phyloP scores from a whole-genome alignment of 2,797 vertebrate species.

The Aeoliscus strigatus region DNA sequence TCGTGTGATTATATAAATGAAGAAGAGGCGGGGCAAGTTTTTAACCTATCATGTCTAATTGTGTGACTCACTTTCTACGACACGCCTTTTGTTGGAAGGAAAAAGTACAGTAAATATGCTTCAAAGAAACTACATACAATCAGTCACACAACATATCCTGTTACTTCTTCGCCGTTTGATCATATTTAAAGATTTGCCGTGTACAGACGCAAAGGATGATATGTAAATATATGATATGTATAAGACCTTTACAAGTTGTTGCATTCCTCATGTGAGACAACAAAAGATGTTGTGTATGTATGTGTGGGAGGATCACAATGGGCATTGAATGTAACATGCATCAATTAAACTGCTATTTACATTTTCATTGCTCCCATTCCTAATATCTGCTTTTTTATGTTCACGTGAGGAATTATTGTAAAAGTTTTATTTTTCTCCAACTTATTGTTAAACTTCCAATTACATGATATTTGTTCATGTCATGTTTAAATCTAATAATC shows the following conservation, averaged over 20 bases:
- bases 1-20: slow-evolving; percentile 63
- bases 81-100: slow-evolving; percentile 67
- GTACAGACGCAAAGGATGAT: slow-evolving; percentile 81
- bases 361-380: slow-evolving; percentile 54
- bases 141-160: slow-evolving; percentile 61
- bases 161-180: slow-evolving; percentile 59
- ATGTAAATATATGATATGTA: slow-evolving; percentile 86
- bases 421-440: too few relatives aligned
- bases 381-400: slow-evolving; percentile 8
- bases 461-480: too few relatives aligned
- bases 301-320: slow-evolving; percentile 83
- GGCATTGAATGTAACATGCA: slow-evolving; percentile 93
- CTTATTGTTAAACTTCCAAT: too few relatives aligned
- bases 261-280: slow-evolving; percentile 74
- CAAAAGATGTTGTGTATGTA: slow-evolving; percentile 83
- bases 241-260: slow-evolving; percentile 75
- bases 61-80: slow-evolving; percentile 67
- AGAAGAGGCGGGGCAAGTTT: slow-evolving; percentile 51
- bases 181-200: slow-evolving; percentile 71
- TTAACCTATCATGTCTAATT: slow-evolving; percentile 61
- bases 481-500: too few relatives aligned
- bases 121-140: slow-evolving; percentile 64
- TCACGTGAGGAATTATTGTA: too few relatives aligned
- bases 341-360: slow-evolving; percentile 91
- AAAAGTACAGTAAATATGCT: slow-evolving; percentile 52